A percentile compares a stretch with the other conserved stretches of the same genome.
phyloP scores from a whole-genome alignment of 1,140 invertebrate species.

The Drosophila bocqueti region DNA sequence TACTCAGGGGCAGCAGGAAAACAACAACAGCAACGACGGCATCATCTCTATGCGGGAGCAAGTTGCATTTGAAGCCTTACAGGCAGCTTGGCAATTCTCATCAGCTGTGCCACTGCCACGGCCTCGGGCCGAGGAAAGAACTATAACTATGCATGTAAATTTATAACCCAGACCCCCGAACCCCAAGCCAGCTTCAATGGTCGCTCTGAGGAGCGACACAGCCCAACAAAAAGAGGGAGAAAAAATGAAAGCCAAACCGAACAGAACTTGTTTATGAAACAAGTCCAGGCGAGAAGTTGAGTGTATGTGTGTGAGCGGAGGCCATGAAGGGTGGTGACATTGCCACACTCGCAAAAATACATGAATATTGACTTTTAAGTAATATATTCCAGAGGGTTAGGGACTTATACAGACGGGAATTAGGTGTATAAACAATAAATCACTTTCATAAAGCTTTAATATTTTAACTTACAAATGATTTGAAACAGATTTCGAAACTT shows the following conservation, averaged over 20 bases:
- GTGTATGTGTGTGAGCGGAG: neutral
- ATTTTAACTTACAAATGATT: neutral
- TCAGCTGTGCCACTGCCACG: constrained; percentile 46
- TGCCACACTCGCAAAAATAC: constrained; percentile 5
- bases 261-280: constrained; percentile 73
- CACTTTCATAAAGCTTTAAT: neutral
- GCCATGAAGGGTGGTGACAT: constrained; percentile 24
- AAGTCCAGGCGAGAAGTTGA: constrained; percentile 53
- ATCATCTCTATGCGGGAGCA: constrained; percentile 30
- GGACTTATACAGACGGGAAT: neutral
- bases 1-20: constrained; percentile 48
- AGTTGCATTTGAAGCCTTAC: constrained; percentile 63
- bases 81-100: constrained; percentile 59
- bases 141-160: constrained; percentile 73
- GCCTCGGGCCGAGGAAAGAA: constrained; percentile 37
- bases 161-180: constrained; percentile 50
- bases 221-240: constrained; percentile 4
- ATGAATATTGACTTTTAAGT: neutral
- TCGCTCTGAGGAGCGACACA: constrained; percentile 2
- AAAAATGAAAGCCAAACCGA: constrained; percentile 18
- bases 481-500: neutral
- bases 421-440: neutral
- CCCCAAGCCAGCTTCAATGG: neutral
- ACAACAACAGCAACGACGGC: constrained; percentile 27
- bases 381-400: neutral